A percentile compares a stretch with the other conserved stretches of the same genome.
phyloP scores from a whole-genome alignment of 2,888 invertebrate genomes.

The Pandemis cinnamomeana region DNA sequence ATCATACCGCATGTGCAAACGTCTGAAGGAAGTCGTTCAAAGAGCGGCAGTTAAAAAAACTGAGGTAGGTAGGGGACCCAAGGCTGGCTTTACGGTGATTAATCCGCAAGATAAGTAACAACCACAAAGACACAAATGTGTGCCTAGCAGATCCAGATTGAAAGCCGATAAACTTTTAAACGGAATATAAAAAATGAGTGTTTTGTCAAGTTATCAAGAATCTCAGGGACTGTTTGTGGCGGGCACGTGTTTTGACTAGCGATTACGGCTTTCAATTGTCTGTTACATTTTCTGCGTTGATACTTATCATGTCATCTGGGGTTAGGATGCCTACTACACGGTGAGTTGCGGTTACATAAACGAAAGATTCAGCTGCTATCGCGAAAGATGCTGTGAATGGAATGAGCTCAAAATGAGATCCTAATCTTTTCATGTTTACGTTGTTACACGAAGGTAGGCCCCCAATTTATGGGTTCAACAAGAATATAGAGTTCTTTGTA shows the following conservation, averaged over 20 bases:
- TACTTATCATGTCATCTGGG: slow-evolving; percentile 61
- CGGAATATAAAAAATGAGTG: slow-evolving; percentile 58
- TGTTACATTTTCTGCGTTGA: slow-evolving; percentile 58
- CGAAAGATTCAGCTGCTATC: slow-evolving; percentile 18
- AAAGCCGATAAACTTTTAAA: slow-evolving; percentile 80
- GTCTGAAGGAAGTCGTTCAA: slow-evolving; percentile 63
- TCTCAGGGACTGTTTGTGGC: slow-evolving; percentile 59
- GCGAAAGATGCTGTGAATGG: slow-evolving; percentile 25
- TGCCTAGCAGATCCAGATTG: slow-evolving; percentile 80
- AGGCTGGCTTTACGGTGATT: slow-evolving; percentile 71
- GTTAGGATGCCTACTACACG: slow-evolving; percentile 37
- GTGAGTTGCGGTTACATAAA: slow-evolving; percentile 21
- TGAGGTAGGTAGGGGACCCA: slow-evolving; percentile 65
- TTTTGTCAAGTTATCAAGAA: slow-evolving; percentile 70
- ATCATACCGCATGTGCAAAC: slow-evolving; percentile 49
- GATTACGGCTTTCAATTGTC: slow-evolving; percentile 70
- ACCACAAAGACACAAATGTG: slow-evolving; percentile 78
- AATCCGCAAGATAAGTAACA: slow-evolving; percentile 71
- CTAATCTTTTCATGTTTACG: slow-evolving; percentile 24
- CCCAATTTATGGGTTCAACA: neutral
- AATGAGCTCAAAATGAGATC: slow-evolving; percentile 30
- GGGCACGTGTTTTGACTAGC: slow-evolving; percentile 78
- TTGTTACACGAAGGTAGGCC: slow-evolving; percentile 14
- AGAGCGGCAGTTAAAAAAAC: slow-evolving; percentile 59
- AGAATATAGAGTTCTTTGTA: slow-evolving; percentile 6